Evolutionary conservation across 2,888 invertebrate genomes (phyloP), one percentile per base, ranked within the genome.

Genomic region (Drosophila prostipennis): DNA sequence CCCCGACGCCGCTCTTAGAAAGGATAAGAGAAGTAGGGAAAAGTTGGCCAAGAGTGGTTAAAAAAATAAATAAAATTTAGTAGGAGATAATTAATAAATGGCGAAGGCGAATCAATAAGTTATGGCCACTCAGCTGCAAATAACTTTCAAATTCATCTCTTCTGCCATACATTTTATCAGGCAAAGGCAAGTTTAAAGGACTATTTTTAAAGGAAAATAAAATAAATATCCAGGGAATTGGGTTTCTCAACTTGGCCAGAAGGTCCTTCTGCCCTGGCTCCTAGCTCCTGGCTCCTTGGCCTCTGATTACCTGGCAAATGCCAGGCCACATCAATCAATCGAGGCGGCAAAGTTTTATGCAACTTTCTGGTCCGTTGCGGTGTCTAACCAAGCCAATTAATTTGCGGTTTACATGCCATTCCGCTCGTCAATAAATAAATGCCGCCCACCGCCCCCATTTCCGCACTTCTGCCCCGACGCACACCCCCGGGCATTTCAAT

Each of bases 351-450:
- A 77, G 74, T 77, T 77, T 65, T 53, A 70, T 64, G 46, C 74
- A 74, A 56, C 69, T 73, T 77, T 76, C 64, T 70, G 69, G 68
- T 57, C 52, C 63, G 61, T 69, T 76, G 61, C 61, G 63, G 61
- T 45, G 48, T 67, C 65, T 71, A 74, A 77, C 71, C 74, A 69
- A 72, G 69, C 60, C 72, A 80, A 80, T 79, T 70, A 78, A 80
- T 79, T 80, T 75, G 78, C 55, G 78, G 78, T 65, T 60, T 64
- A 75, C 69, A 70, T 78, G 72, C 68, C 48, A 45, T 53, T 57
- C 56, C 68, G 58, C 68, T 51, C 71, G 59, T 45, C 63, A 71
- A 77, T 65, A 74, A 78, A 65, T 74, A 68, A 60, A 76, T 52
- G 37, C 39, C 26, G 40, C 45, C 43, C 54, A 16, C 19, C 58